Evolutionary conservation across 2,113 vertebrate genomes (phyloP), one percentile per base, ranked within the genome.

Genomic region (Ochotona princeps): DNA sequence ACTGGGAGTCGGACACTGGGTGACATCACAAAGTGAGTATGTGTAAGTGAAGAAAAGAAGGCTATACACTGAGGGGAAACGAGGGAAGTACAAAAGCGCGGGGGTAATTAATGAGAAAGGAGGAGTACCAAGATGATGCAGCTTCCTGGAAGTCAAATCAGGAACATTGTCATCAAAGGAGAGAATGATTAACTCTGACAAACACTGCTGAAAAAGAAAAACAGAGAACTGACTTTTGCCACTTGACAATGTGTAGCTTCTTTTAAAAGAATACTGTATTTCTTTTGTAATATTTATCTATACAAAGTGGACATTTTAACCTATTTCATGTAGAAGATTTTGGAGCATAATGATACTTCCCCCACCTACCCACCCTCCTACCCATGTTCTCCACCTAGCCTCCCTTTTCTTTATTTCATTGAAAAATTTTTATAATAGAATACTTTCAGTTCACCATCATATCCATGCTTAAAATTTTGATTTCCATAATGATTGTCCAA

Each of bases 311-410:
- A 44, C 6, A 44, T 4, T 44, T 44, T 44, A 44, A 44, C 38
- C 3, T 44, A 44, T 44, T 44, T 44, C 38, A 44, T 44, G 38
- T 44, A 44, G 38, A 44, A 44, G 38, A 44, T 44, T 44, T 44
- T 44, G 38, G 38, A 44, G 6, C 38, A 44, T 44, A 44, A 44
- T 44, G 38, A 44, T 44, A 44, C 38, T 44, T 44, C 38, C 38
- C 38, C 38, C 38, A 44, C 38, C 38, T 44, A 44, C 38, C 4
- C 61, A 30, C 35, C 23, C 80, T 54, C 10, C 70, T 14, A 91
- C 7, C 14, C 26, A 7, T 5, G 30, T 38, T n/a, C 25, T 25
- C 30, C 10, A 8, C 0, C 11, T 30, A n/a, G 5, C 35, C 23
- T 44, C 38, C 38, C 38, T 44, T 3, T 44, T 44, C 38, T 44